Base-by-base conservation (phyloP, 2,888 invertebrate genomes). In the Andrena camellia region DNA sequence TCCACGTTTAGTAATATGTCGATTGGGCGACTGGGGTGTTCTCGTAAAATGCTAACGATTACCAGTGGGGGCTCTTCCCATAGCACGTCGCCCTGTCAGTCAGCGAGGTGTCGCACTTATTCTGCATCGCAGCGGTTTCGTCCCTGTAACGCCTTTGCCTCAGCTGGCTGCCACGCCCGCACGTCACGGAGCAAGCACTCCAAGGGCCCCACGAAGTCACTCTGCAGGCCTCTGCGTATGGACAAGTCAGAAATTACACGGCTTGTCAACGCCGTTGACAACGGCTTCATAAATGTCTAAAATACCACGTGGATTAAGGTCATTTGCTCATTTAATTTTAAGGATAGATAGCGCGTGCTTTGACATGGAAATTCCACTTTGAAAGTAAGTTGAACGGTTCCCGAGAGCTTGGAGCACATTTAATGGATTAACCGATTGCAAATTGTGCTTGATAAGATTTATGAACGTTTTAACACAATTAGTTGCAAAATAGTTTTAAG, bases 91-190 rank as follows among this genome's bases (percentile, higher is more conserved):
- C 67, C 50, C 92, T 88, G 62, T 90, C 90, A 1, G 92, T 91
- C 90, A 88, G 93, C 84, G 57, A 2, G 0, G 60, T 50, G 57
- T 81, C 89, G 76, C 91, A 99, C 94, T 94, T 98, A 97, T 48
- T 97, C 94, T 89, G 96, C 95, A 93, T 97, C 97, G 86, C 93
- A 1, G 91, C 87, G 2, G 64, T 72, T 52, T 87, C 86, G 63
- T 93, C 89, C 84, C 95, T 93, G 94, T 97, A 98, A 85, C 95
- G 94, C 77, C 98, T 95, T 77, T 96, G 96, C 89, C 98, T 95
- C 96, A 97, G 97, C 90, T 97, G 95, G 85, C 97, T 95, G 33
- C 99, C 99, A 95, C 97, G 97, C 78, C 98, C 99, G 94, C 99
- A 99, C 42, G 96, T 96, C 54, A 97, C 98, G 5, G 98, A 97